These are phyloP conservation scores for Lethenteron reissneri DNA, from an alignment of 2,113 vertebrate species.

Conservation along the genomic window DNA sequence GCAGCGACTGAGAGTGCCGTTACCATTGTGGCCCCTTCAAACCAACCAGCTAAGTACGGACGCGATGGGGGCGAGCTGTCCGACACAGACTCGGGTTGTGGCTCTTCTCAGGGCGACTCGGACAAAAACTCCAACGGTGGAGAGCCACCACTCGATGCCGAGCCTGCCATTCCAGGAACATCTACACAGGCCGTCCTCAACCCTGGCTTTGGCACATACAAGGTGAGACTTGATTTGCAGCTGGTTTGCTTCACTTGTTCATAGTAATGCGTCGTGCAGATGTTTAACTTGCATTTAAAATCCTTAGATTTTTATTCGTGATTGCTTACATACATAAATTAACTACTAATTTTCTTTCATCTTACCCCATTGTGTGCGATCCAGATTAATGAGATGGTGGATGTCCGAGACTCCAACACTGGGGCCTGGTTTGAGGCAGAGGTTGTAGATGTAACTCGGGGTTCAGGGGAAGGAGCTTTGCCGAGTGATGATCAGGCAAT, in stretches of 20 bases:
- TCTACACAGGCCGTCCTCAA: constrained; percentile 15
- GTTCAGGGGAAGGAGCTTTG: constrained; percentile 3
- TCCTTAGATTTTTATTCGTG: no score
- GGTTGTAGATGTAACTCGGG: constrained; percentile 44
- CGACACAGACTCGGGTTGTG: constrained; percentile 70
- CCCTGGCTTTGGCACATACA: constrained; percentile 47
- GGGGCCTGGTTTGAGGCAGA: constrained; percentile 89
- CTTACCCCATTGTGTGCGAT: not conserved
- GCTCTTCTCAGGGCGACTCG: constrained; percentile 61
- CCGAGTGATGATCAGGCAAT: constrained; percentile 13
- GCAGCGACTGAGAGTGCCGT: constrained; percentile 9
- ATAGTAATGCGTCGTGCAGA: no score
- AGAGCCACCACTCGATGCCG: constrained; percentile 30
- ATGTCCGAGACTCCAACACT: constrained; percentile 69
- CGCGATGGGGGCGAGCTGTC: constrained; percentile 57
- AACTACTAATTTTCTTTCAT: no score
- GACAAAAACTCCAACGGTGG: constrained; percentile 71
- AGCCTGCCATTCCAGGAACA: constrained; percentile 25
- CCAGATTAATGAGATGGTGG: constrained; percentile 63
- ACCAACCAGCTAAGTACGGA: not conserved
- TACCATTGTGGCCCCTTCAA: constrained; percentile 32
- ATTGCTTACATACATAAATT: no score
- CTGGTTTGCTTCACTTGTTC: no score
- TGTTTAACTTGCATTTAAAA: no score
- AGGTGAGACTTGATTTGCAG: constrained; percentile 23